Base-by-base conservation (phyloP, 2,113 vertebrate species). In the Onychostoma macrolepis region DNA sequence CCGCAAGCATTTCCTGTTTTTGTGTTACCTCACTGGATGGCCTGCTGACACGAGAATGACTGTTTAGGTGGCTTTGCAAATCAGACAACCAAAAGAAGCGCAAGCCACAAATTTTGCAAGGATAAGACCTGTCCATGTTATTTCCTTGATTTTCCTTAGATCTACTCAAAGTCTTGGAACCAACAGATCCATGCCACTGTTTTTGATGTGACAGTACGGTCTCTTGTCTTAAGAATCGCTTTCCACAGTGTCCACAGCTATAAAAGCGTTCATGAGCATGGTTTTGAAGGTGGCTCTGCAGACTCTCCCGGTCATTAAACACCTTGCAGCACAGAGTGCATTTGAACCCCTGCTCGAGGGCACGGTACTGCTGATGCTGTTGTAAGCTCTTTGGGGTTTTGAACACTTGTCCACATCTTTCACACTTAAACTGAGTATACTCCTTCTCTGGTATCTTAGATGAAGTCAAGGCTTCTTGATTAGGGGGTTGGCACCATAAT, bases 21-120 rank as follows among this genome's bases (percentile, higher is more conserved):
- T 87, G 88, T 13, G 12, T 84, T 8, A 53, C 28, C 26, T 85
- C 61, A 58, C 21, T 69, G 12, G 41, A 30, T 45, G 84, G 41
- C 84, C 86, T 88, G 45, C 36, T 79, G 86, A 87, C 10, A 82
- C 88, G 92, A 87, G 94, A 94, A 86, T 94, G 93, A 87, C 94
- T 92, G n/a, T 93, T 79, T 61, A 94, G 91, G 89, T 96, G 95
- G 36, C 90, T 92, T 84, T 96, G 95, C 86, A 95, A 94, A 91
- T 96, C 95, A 83, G 95, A 95, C 61, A 96, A 90, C 95, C 95
- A 96, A 88, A 95, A 95, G 88, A 95, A 96, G 61, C 84, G 90
- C 26, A 94, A 88, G 78, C 92, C 93, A 83, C 95, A 96, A 61
- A 94, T 92, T 86, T 92, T 94, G 88, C 95, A 96, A 43, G 91